phyloP scores from a whole-genome alignment of 2,797 vertebrate genomes.

The Cuniculus paca region DNA sequence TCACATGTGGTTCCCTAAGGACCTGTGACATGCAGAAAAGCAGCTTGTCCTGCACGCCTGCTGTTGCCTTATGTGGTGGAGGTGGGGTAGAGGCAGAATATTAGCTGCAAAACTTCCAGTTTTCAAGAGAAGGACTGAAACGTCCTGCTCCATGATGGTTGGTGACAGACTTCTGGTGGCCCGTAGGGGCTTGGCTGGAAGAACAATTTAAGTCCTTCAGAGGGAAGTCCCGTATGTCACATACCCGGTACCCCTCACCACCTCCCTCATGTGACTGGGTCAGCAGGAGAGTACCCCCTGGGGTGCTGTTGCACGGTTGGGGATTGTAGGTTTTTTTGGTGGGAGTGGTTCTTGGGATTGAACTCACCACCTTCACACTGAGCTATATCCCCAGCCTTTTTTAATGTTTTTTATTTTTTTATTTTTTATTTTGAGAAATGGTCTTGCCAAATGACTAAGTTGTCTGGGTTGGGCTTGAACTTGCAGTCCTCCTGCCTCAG shows the following conservation, averaged over 20 bases:
- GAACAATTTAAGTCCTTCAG: not conserved
- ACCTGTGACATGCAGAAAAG: not conserved
- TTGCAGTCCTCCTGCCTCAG: not conserved
- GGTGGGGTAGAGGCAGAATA: too few relatives aligned
- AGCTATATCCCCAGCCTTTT: not conserved
- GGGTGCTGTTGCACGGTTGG: too few relatives aligned
- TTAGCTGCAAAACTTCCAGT: not conserved
- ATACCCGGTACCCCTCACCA: not conserved
- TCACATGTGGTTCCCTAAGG: not conserved
- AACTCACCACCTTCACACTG: not conserved
- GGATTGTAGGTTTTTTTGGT: not conserved
- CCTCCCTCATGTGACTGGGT: not conserved
- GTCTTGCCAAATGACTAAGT: not conserved
- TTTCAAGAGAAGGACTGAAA: not conserved
- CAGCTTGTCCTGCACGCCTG: accelerated
- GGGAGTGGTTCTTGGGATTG: not conserved
- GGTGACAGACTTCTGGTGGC: too few relatives aligned
- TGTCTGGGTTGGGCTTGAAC: not conserved
- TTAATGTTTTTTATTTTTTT: not conserved
- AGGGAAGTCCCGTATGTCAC: not conserved
- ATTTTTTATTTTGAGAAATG: too few relatives aligned
- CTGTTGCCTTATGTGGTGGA: not conserved
- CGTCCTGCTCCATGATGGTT: accelerated
- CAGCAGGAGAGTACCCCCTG: not conserved
- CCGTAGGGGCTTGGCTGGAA: not conserved